Evolutionary conservation across 2,888 invertebrate species (phyloP).

Genomic region (Altica lythri): DNA sequence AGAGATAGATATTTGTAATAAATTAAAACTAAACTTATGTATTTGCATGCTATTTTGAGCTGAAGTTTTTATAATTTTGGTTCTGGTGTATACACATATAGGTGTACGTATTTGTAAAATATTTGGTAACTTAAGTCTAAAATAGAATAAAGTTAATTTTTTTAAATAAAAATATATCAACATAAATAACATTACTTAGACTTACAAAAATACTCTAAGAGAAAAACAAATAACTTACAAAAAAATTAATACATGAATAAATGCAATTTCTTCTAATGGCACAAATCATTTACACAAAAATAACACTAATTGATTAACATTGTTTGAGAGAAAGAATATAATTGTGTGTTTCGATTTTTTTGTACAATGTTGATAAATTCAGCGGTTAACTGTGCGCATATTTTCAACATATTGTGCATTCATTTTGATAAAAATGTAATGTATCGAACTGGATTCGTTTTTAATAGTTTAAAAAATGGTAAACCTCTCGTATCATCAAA

Average conservation of each 20-base stretch:
- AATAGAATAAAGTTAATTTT: conserved; percentile 39
- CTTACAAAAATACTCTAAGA: conserved; percentile 41
- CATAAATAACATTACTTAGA: conserved; percentile 52
- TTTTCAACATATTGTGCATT: conserved; percentile 34
- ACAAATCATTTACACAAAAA: conserved; percentile 44
- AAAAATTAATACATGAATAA: conserved; percentile 44
- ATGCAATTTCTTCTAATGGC: conserved; percentile 53
- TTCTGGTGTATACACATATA: conserved; percentile 47
- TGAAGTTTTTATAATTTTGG: conserved; percentile 51
- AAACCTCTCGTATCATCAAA: conserved; percentile 37
- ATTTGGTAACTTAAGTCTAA: conserved; percentile 47
- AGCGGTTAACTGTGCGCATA: conserved; percentile 34
- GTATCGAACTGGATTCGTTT: conserved; percentile 22
- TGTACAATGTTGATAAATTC: conserved; percentile 38
- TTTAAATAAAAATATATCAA: conserved; percentile 46
- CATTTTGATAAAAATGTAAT: conserved; percentile 26
- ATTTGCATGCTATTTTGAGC: conserved; percentile 49
- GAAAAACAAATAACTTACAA: conserved; percentile 45
- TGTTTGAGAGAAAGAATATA: conserved; percentile 14
- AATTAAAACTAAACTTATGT: conserved; percentile 9
- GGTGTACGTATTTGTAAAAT: conserved; percentile 41
- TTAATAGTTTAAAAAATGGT: conserved; percentile 25
- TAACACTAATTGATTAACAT: conserved; percentile 22
- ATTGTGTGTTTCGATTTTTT: conserved; percentile 35
- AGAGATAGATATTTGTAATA: no score